Base-by-base conservation (phyloP, 2,888 invertebrate species). In the Drosophila stalkeri region DNA sequence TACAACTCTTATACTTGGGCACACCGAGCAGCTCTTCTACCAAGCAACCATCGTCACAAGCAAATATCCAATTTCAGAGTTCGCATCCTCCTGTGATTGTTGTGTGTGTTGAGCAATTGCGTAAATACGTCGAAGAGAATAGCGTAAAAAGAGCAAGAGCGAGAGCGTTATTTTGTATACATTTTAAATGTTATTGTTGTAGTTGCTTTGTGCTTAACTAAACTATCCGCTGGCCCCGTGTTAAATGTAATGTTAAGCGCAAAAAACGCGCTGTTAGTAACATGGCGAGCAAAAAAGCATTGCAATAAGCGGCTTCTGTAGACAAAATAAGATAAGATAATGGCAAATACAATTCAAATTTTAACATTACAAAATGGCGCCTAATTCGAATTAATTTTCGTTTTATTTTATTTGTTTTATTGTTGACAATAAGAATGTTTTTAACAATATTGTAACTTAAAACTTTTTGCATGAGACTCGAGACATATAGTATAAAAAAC, bases 21-120 rank as follows among this genome's bases (percentile, higher is more conserved):
- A 16, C 18, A 49, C 14, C n/a, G 27, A 11, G 18, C 60, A 41
- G 39, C 55, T 65, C 67, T 61, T 78, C 87, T 93, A 93, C 92
- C 94, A 95, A 93, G 95, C 95, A 93, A 94, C 94, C 93, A 96
- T 92, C 88, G 95, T 94, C 91, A 94, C 94, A 92, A 96, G 94
- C 92, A 95, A 94, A 92, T 94, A 94, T 93, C 95, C 95, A 92
- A 95, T 94, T 78, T 95, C 94, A 91, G 94, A 94, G 92, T 94
- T 94, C 92, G 94, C 93, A 92, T 96, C 96, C 93, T 95, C 96
- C 96, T 96, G 95, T 76, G 52, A 57, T 20, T 39, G 49, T 43
- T 57, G 7, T 55, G 64, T 77, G 74, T 77, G 74, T 65, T 72
- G 70, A 61, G 52, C 43, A 66, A 63, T 74, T 57, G 59, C 61